Conservation (phyloP, 2,888 invertebrate species). For the Pollenia labialis region DNA sequence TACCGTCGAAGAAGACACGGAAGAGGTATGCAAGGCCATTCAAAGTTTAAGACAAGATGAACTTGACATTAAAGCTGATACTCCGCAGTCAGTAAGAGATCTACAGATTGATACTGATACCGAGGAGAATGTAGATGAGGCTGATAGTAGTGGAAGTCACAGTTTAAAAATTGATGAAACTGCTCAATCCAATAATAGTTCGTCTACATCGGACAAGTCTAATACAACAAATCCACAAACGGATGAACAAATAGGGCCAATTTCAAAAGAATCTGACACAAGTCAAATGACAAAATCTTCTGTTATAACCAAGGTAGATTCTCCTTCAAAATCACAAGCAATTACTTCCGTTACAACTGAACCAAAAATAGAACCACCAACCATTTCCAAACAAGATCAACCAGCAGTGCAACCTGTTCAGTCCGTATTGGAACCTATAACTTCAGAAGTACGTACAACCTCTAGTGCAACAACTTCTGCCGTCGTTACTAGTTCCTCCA, state of each 20-base stretch:
- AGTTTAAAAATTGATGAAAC: slow-evolving; percentile 81
- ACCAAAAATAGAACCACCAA: slow-evolving; percentile 82
- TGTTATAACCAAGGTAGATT: slow-evolving; percentile 80
- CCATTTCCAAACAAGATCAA: slow-evolving; percentile 80
- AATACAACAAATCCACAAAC: slow-evolving; percentile 13
- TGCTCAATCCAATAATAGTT: slow-evolving; percentile 63
- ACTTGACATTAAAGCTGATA: slow-evolving; percentile 91
- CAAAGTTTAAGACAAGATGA: slow-evolving; percentile 90
- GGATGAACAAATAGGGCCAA: slow-evolving; percentile 23
- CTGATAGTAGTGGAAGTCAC: slow-evolving; percentile 82
- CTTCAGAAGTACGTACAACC: slow-evolving; percentile 45
- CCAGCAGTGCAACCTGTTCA: slow-evolving; percentile 82
- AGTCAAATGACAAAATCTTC: slow-evolving; percentile 70
- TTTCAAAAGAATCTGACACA: slow-evolving; percentile 36
- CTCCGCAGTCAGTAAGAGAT: slow-evolving; percentile 93
- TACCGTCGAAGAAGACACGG: slow-evolving; percentile 86
- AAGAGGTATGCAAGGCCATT: slow-evolving; percentile 93
- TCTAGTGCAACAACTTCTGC: slow-evolving; percentile 54
- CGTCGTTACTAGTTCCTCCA: not conserved
- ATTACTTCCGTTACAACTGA: slow-evolving; percentile 74
- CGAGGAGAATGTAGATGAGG: slow-evolving; percentile 88
- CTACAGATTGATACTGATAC: slow-evolving; percentile 94
- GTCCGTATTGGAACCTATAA: slow-evolving; percentile 77
- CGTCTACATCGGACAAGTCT: slow-evolving; percentile 52
- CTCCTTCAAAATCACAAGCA: slow-evolving; percentile 34